These are phyloP conservation scores for Andrena praecox DNA, from an alignment of 2,888 invertebrate genomes.

Conservation along the genomic window DNA sequence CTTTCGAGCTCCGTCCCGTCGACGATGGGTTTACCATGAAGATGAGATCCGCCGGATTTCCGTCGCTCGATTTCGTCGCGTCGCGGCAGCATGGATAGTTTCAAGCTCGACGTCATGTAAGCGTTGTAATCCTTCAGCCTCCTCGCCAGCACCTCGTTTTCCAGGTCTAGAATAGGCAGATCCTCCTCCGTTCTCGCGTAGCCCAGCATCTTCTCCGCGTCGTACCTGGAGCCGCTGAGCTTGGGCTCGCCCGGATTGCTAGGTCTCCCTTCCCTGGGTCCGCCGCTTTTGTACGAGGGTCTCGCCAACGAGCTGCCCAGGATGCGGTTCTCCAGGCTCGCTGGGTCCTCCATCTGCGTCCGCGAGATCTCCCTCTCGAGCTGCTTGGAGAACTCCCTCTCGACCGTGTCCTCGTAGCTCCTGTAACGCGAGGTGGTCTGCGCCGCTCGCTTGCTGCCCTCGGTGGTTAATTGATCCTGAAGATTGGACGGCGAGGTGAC, in stretches of 20 bases:
- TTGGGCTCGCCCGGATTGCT: constrained; percentile 4
- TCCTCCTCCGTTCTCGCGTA: constrained; percentile 79
- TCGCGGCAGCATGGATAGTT: constrained; percentile 43
- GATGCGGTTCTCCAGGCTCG: constrained; percentile 65
- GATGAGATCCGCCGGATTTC: constrained; percentile 30
- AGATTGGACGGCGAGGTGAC: constrained; percentile 39
- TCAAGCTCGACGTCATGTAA: constrained; percentile 76
- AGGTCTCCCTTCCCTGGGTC: not conserved
- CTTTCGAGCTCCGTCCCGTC: constrained; percentile 41
- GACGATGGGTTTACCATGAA: constrained; percentile 66
- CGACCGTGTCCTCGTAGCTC: constrained; percentile 71
- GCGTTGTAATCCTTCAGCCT: constrained; percentile 80
- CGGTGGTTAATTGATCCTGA: constrained; percentile 57
- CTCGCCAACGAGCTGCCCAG: constrained; percentile 53
- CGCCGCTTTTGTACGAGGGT: not conserved
- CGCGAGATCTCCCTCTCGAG: constrained; percentile 77
- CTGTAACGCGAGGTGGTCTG: constrained; percentile 56
- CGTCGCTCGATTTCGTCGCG: constrained; percentile 36
- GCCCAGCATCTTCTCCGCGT: constrained; percentile 79
- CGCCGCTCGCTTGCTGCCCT: not conserved
- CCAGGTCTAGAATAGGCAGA: constrained; percentile 79
- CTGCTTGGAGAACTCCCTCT: constrained; percentile 78
- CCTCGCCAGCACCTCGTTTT: constrained; percentile 79
- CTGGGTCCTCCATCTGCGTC: constrained; percentile 63
- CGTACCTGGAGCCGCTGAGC: constrained; percentile 67